Conservation (phyloP, 2,113 vertebrate species). For the Engraulis encrasicolus region DNA sequence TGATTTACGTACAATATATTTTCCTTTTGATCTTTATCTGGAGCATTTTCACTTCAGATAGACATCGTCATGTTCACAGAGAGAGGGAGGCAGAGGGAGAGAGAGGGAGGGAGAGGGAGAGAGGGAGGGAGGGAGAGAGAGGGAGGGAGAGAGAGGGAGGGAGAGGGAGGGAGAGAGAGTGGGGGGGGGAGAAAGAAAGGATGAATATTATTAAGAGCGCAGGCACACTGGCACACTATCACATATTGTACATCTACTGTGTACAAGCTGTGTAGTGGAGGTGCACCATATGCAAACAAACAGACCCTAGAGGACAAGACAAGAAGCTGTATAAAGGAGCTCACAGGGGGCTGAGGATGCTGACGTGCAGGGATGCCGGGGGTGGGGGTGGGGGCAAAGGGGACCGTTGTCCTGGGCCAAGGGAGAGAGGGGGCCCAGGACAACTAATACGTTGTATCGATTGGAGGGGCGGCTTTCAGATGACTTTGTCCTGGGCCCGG, state of each 20-base stretch:
- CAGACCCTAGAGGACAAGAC: not conserved
- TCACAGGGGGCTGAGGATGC: not conserved
- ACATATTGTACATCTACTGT: not conserved
- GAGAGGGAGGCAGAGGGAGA: not conserved
- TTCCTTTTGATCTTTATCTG: slow-evolving; percentile 10
- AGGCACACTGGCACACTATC: not conserved
- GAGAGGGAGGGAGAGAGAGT: no score
- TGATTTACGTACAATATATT: no score
- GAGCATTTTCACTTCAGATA: not conserved
- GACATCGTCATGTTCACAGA: not conserved
- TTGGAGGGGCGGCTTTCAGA: no score
- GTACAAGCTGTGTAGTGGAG: not conserved
- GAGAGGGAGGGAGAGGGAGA: no score
- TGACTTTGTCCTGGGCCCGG: no score
- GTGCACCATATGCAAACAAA: not conserved
- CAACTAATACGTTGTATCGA: no score
- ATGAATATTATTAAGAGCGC: not conserved
- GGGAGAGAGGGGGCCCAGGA: no score
- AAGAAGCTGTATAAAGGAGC: not conserved
- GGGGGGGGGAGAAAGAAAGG: no score
- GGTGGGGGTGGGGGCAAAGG: no score
- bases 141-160: no score
- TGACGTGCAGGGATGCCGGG: not conserved
- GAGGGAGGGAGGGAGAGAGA: no score
- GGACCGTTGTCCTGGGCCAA: no score